Conservation (phyloP, 2,113 vertebrate genomes). For the Trematomus loennbergii region DNA sequence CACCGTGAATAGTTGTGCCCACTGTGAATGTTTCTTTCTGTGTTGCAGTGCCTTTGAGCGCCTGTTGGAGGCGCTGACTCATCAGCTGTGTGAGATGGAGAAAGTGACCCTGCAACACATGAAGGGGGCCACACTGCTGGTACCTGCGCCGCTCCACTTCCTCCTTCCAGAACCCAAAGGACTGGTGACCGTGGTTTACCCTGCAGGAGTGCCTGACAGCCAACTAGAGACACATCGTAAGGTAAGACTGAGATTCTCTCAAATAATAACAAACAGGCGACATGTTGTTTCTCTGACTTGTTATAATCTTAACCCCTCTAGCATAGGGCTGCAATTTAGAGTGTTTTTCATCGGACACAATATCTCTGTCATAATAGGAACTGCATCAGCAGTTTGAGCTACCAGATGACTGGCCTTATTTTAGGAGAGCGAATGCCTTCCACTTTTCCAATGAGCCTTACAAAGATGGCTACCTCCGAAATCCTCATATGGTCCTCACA, state of each 20-base stretch:
- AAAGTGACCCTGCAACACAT: conserved; percentile 87
- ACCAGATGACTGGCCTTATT: conserved; percentile 89
- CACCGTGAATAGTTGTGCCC: not conserved
- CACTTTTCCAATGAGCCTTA: conserved; percentile 92
- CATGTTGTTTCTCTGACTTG: not conserved
- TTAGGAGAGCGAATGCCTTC: conserved; percentile 91
- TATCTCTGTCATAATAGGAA: conserved; percentile 80
- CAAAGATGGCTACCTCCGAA: conserved; percentile 93
- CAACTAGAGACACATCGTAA: conserved; percentile 88
- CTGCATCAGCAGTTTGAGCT: conserved; percentile 88
- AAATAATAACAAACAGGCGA: not conserved
- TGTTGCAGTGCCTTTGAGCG: conserved; percentile 84
- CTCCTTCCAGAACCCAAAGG: conserved; percentile 86
- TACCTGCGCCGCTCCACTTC: conserved; percentile 94
- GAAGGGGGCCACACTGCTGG: conserved; percentile 87
- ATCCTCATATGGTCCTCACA: conserved; percentile 88
- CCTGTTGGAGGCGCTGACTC: conserved; percentile 87
- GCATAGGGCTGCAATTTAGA: not conserved
- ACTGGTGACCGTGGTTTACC: conserved; percentile 90
- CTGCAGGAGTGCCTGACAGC: conserved; percentile 88
- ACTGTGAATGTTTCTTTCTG: not conserved
- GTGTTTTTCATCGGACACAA: not conserved
- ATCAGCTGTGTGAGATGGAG: conserved; percentile 93
- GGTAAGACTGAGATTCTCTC: conserved; percentile 72
- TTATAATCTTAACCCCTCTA: not conserved